Base-by-base conservation (phyloP, 2,888 invertebrate species). In the Diabrotica balteata region DNA sequence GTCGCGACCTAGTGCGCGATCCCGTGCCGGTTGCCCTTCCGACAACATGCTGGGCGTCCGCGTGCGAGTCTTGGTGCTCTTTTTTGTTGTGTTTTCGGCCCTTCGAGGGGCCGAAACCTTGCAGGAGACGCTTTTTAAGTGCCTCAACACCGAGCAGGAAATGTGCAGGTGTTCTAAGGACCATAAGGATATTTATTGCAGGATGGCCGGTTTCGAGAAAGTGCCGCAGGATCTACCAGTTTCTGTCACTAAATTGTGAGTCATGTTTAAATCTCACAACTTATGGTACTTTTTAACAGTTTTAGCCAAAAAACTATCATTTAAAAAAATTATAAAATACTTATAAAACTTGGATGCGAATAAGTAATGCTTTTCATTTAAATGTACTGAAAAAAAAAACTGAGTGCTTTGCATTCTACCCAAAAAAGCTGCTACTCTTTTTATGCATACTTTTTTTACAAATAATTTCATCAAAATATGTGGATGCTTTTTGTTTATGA, bases 181-280 rank as follows among this genome's bases (percentile, higher is more conserved):
- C 67, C 68, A 76, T 66, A 75, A 74, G 70, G 78, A 79, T 69
- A 75, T 78, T 67, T 72, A 73, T 69, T 79, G 79, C 70, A 73
- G 76, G 65, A 76, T 77, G 42, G 78, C 78, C 58, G 78, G 76
- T 49, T 78, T 77, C 70, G 73, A 72, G 60, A 73, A 76, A 59
- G 75, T 79, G 62, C 79, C 79, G 59, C 71, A 68, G 42, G 71
- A 72, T 51, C 63, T 79, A 68, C 78, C 79, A 62, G 73, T 67
- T 60, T 69, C 75, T 65, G 68, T 78, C 51, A 75, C 73, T 47
- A 78, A 79, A 76, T 72, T 79, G 79, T 79, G 72, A 79, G 79
- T 78, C 59, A 49, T 11, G 17, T 58, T 51, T 22, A 17, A 47
- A 32, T 32, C 32, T 32, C 32, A 32, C 32, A 32, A 32, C 32